phyloP scores from a whole-genome alignment of 2,113 vertebrate species.

The Paramisgurnus dabryanus region DNA sequence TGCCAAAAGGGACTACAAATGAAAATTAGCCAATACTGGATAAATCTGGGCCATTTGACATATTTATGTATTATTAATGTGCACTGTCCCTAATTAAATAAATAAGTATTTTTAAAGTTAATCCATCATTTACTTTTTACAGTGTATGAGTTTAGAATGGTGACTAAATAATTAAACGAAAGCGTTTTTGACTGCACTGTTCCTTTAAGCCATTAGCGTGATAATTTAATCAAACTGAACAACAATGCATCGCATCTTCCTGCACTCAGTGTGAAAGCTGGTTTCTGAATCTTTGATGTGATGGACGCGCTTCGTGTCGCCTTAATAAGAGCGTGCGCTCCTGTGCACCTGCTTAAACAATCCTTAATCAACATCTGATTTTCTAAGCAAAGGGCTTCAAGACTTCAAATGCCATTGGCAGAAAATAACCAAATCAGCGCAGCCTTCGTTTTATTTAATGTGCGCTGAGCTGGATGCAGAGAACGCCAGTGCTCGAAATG shows the following conservation, averaged over 20 bases:
- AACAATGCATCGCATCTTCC: neutral
- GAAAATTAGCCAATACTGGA: no score
- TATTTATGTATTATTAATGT: no score
- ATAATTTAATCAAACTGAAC: neutral
- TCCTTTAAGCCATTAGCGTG: neutral
- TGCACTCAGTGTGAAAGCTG: neutral
- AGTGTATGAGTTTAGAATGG: no score
- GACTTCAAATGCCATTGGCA: conserved; percentile 9
- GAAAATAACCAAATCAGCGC: conserved; percentile 3
- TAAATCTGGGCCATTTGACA: no score
- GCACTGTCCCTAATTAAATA: no score
- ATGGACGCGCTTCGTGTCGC: neutral
- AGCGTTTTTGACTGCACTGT: neutral
- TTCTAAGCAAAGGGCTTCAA: neutral
- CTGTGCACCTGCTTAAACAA: conserved; percentile 1
- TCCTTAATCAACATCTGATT: conserved; percentile 12
- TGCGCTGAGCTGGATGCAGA: conserved; percentile 49
- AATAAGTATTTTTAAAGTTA: no score
- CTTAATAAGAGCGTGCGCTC: neutral
- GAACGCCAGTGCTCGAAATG: conserved; percentile 43
- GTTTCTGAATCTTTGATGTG: conserved; percentile 16
- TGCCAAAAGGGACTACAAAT: no score
- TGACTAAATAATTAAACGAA: no score
- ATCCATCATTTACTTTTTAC: no score
- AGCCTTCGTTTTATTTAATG: conserved; percentile 46